Evolutionary conservation across 2,113 vertebrate species (phyloP).

Genomic region (Leucopsar rothschildi): DNA sequence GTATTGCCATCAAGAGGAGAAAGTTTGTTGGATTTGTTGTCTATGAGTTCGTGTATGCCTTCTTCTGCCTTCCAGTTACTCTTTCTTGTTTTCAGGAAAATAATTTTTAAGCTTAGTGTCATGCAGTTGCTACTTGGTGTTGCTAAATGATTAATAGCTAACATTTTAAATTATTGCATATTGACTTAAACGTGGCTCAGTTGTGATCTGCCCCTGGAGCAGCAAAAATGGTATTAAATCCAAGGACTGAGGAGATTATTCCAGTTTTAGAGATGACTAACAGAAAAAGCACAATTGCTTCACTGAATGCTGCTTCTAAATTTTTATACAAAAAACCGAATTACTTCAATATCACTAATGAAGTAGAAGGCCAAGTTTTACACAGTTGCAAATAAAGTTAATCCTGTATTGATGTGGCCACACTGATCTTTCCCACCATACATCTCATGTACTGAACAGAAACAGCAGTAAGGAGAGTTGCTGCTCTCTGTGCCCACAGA

Average conservation of each 20-base stretch:
- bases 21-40: not conserved
- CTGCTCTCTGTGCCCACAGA: not conserved
- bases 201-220: not conserved
- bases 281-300: not conserved
- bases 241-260: not conserved
- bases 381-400: not conserved
- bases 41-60: not conserved
- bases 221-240: not conserved
- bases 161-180: not conserved
- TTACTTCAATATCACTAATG: not conserved
- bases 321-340: not conserved
- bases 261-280: not conserved
- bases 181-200: not conserved
- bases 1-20: not conserved
- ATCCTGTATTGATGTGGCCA: fast-evolving
- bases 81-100: not conserved
- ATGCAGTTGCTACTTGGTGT: not conserved
- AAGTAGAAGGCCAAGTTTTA: not conserved
- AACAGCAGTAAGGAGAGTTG: not conserved
- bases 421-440: not conserved
- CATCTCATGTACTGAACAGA: not conserved
- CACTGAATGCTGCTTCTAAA: not conserved
- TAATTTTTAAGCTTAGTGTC: not conserved
- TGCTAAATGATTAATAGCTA: not conserved
- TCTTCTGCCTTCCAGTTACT: not conserved